Conservation (phyloP, 2,888 invertebrate species). For the Laspeyria flexula region DNA sequence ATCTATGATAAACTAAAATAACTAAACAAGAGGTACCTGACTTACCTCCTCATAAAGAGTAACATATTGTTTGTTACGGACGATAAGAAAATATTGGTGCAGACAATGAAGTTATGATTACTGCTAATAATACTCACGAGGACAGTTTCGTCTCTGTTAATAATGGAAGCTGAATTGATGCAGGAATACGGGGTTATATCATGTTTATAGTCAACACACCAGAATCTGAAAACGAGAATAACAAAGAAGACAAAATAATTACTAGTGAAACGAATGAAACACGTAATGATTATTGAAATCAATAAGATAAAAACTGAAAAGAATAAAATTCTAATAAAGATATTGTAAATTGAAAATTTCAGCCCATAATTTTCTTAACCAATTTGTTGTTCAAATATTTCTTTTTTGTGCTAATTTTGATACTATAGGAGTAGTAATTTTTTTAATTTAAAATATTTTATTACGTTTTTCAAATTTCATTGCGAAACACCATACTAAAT, state of each 20-base stretch:
- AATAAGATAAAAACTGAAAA: no score
- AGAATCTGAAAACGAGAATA: slow-evolving; percentile 88
- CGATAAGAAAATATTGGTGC: no score
- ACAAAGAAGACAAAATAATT: not conserved
- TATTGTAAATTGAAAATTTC: no score
- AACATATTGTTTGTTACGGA: no score
- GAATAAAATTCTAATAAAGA: no score
- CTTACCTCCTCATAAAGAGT: not conserved
- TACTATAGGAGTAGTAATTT: no score
- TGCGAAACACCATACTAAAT: no score
- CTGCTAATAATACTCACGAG: slow-evolving; percentile 83
- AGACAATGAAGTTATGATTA: not conserved
- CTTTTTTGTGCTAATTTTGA: no score
- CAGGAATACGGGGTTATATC: slow-evolving; percentile 97
- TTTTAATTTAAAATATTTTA: no score
- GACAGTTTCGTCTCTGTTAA: slow-evolving; percentile 98
- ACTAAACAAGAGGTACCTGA: not conserved
- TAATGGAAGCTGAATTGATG: slow-evolving; percentile 97
- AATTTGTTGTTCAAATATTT: no score
- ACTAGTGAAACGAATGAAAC: not conserved
- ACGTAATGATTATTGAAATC: not conserved
- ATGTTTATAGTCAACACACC: slow-evolving; percentile 99
- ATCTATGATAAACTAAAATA: not conserved
- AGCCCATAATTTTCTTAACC: no score
- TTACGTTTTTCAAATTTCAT: no score